Percentiles rank a stretch among this genome's conserved stretches.
Conservation (phyloP, 2,888 invertebrate genomes). For the Cantharis nigra region DNA sequence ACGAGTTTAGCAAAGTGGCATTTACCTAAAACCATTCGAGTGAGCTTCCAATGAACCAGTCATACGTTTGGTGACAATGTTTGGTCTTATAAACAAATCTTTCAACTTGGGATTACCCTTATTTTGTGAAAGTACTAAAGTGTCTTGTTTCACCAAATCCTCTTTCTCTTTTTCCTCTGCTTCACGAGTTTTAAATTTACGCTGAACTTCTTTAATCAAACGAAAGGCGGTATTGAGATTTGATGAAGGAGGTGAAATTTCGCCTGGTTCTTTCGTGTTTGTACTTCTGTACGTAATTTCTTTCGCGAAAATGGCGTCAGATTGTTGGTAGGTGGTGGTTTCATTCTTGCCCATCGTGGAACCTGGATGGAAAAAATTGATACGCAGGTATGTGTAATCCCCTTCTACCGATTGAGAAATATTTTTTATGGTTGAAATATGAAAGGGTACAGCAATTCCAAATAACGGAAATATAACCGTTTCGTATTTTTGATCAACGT, state of each 20-base stretch:
- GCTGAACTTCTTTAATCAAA: conserved; percentile 95
- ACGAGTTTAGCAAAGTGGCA: neutral
- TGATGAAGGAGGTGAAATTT: conserved; percentile 89
- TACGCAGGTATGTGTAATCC: conserved; percentile 96
- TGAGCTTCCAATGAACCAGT: conserved; percentile 94
- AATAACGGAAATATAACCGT: conserved; percentile 97
- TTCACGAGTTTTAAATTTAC: conserved; percentile 96
- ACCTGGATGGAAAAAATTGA: conserved; percentile 99
- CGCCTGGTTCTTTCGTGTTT: conserved; percentile 97
- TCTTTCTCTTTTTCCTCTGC: conserved; percentile 99
- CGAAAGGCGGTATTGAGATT: conserved; percentile 97
- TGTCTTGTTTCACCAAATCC: conserved; percentile 98
- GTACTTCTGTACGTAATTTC: conserved; percentile 98
- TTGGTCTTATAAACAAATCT: conserved; percentile 97
- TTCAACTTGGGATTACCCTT: conserved; percentile 98
- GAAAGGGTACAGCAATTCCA: conserved; percentile 95
- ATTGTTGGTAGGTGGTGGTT: conserved; percentile 87
- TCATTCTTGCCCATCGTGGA: conserved; percentile 94
- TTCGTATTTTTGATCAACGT: conserved; percentile 96
- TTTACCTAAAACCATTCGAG: conserved; percentile 91
- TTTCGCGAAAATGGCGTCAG: conserved; percentile 96
- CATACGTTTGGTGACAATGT: conserved; percentile 96
- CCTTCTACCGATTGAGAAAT: conserved; percentile 98
- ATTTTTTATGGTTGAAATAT: conserved; percentile 98
- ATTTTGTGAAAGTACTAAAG: conserved; percentile 88